Evolutionary conservation across 2,797 vertebrate genomes (phyloP).

Genomic region (Sparus aurata): DNA sequence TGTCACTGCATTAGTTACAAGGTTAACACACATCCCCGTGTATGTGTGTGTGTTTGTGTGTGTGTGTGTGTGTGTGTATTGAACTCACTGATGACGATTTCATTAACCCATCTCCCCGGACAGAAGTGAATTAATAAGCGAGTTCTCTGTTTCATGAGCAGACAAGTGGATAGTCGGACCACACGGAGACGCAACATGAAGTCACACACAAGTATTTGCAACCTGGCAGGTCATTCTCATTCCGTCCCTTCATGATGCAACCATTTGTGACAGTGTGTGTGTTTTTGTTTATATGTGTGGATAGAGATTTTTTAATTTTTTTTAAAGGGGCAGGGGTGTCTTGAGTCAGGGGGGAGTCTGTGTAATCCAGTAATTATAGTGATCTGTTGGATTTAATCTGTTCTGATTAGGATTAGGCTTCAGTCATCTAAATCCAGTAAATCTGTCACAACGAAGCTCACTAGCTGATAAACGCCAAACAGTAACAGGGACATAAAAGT

Average conservation of each 20-base stretch:
- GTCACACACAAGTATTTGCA: background rate
- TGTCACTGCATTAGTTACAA: constrained; percentile 59
- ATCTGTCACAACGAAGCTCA: constrained; percentile 46
- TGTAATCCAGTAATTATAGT: constrained; percentile 77
- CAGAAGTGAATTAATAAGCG: constrained; percentile 10
- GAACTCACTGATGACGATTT: constrained; percentile 32
- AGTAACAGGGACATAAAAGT: constrained; percentile 6
- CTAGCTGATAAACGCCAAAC: constrained; percentile 38
- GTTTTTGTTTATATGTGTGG: constrained; percentile 1
- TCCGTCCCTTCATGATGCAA: background rate
- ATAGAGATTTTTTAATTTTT: background rate
- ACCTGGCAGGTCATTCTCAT: background rate
- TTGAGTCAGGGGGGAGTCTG: constrained; percentile 22
- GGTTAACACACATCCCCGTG: constrained; percentile 52
- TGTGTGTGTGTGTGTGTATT: constrained; percentile 14
- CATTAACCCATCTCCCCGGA: constrained; percentile 30
- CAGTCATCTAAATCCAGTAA: constrained; percentile 68
- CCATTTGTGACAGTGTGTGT: background rate
- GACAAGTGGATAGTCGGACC: constrained; percentile 1
- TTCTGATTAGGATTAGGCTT: constrained; percentile 73
- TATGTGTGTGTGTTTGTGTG: constrained; percentile 14
- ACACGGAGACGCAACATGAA: background rate
- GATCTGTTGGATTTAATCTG: constrained; percentile 76
- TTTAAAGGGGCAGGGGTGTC: constrained; percentile 31
- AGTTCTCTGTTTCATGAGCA: constrained; percentile 16